These are phyloP conservation scores for Tetragnatha montana DNA, from an alignment of 2,888 invertebrate genomes.

Conservation along the genomic window DNA sequence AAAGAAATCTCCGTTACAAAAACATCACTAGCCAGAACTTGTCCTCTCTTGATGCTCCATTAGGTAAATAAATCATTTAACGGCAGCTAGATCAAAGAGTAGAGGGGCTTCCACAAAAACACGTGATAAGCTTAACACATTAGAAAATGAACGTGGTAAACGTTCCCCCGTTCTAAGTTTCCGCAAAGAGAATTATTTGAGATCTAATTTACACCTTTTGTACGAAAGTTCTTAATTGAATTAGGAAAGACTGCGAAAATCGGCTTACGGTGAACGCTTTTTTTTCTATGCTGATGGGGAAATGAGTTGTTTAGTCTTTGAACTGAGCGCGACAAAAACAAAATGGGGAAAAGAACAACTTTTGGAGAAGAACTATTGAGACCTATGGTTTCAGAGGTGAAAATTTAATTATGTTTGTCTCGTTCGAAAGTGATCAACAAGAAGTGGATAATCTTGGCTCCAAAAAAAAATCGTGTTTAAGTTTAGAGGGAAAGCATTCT, in stretches of 20 bases:
- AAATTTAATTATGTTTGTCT: background rate
- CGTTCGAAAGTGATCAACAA: background rate
- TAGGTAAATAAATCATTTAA: slow-evolving; percentile 24
- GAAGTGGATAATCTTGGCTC: background rate
- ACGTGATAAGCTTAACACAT: slow-evolving; percentile 27
- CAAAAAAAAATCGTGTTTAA: background rate
- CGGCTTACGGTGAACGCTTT: slow-evolving; percentile 23
- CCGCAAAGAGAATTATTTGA: slow-evolving; percentile 34
- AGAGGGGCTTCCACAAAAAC: background rate
- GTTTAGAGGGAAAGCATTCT: background rate
- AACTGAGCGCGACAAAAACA: background rate
- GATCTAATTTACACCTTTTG: slow-evolving; percentile 42
- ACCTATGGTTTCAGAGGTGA: background rate
- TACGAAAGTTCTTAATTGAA: slow-evolving; percentile 35
- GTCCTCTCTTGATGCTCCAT: slow-evolving; percentile 12
- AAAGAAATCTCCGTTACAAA: background rate
- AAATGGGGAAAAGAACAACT: background rate
- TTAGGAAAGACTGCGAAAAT: slow-evolving; percentile 33
- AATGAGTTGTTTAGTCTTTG: slow-evolving; percentile 29
- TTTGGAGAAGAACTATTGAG: background rate
- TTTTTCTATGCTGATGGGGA: slow-evolving; percentile 19
- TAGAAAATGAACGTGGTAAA: slow-evolving; percentile 15
- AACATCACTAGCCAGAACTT: background rate
- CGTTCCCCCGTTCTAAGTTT: slow-evolving; percentile 19
- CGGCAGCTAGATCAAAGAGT: slow-evolving; percentile 14